Base-by-base conservation (phyloP, 2,888 invertebrate species). In the Apamea anceps region DNA sequence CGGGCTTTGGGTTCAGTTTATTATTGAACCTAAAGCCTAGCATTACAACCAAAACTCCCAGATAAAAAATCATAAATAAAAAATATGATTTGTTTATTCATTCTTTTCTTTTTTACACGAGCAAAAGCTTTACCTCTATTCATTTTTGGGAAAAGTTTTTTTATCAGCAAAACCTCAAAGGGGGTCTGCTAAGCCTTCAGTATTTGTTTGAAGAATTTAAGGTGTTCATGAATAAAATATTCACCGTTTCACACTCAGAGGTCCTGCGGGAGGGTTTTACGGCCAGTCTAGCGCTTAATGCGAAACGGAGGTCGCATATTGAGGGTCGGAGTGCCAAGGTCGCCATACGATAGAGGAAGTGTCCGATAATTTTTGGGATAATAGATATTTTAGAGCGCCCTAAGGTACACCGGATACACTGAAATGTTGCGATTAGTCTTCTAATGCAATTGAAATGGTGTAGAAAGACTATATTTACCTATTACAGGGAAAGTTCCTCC, bases 141-240 rank as follows among this genome's bases (percentile, higher is more conserved):
- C n/a, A 57, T 71, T 81, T 80, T 63, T 28, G 2, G 12, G 8
- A 2, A 84, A 81, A 78, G 62, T 67, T 77, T 80, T 79, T 78
- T 70, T 70, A 76, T 73, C 77, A 82, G 63, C 21, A 71, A 78
- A 79, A 75, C 72, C 73, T 73, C 77, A 76, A 77, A 80, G 57
- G 42, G 45, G 66, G 72, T 65, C 72, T 57, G 18, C 42, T 60
- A 74, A 81, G 65, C 79, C 81, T 72, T 72, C 51, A 75, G 66
- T 79, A 72, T 76, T 82, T 88, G 82, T 89, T 89, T 89, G 89
- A 87, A 87, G 87, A 90, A 90, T 89, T 88, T 86, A 87, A 90
- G 88, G 88, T 90, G 90, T 89, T 92, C 91, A 93, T 93, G 93
- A 93, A 93, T 94, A 93, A 94, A 92, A 93, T 91, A 94, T 93